Evolutionary conservation across 53 echinoderm and acorn worm species (phyloP), one percentile per base, ranked within the genome.

Genomic region (Astropecten irregularis): DNA sequence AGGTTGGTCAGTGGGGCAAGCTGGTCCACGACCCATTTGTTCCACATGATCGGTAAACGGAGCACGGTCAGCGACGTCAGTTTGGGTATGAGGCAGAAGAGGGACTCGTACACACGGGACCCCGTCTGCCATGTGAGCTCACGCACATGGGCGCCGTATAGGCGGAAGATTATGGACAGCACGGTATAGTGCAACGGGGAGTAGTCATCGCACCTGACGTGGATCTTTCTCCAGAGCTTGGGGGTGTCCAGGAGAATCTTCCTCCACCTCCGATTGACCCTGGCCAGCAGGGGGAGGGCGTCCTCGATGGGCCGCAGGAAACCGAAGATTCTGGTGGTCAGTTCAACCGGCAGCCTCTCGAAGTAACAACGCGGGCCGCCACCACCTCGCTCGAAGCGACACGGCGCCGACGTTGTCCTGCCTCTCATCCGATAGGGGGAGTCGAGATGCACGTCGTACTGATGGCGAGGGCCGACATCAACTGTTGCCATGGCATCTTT

Each of bases 41-140:
- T 93, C 96, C 96, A 95, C 4, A 91, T 76, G 64, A 95, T 93
- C 20, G 93, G 96, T 15, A 95, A 57, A 29, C 85, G 90, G 11
- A 95, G 91, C 22, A 88, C 79, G 30, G 90, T 86, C 22, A 95
- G 68, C 48, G 79, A 84, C 4, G 83, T 64, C 11, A 95, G 85
- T 11, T 84, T 86, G n/a, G 96, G 92, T 47, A 95, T 86, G 19
- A 93, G 71, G 46, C 82, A 83, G 79, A 93, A 92, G 37, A 86
- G 77, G 3, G 91, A 93, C 84, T 95, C 96, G 71, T 93, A 93
- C 9, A 95, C 91, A 11, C 93, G 89, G 6, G 89, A 91, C 3
- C 93, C 93, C 9, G 90, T 68, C 72, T 76, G 82, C 96, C 96
- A 95, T n/a, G 77, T 86, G 27, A 95, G 74, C 54, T 89, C 69